Evolutionary conservation across 53 echinoderm and acorn worm genomes (phyloP), one percentile per base, ranked within the genome.

Genomic region (Zoroaster sp.): DNA sequence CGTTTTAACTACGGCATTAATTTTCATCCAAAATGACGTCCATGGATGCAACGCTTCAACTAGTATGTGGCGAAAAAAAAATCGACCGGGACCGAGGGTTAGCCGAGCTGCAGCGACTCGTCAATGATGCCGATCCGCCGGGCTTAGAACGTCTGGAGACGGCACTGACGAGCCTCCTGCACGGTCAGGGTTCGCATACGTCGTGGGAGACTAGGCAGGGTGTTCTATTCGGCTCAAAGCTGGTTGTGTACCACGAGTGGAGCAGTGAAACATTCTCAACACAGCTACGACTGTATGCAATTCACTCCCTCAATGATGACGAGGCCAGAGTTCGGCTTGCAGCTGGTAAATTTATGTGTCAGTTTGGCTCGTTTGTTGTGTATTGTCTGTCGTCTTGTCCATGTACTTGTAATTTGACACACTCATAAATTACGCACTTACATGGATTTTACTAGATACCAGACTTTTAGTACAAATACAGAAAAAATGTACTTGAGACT

Each of bases 171-270:
- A 80, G 92, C 39, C 74, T 92, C 14, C 38, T 97, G 65, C 81
- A 66, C 81, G 66, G 81, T 32, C 89, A 95, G 53, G 90, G 91
- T 75, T 52, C 80, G 5, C 80, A 88, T n/a, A 86, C 94, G 41
- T 36, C 72, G 13, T 97, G 97, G 97, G 97, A 97, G 87, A 92
- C 92, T 32, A 92, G 93, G 73, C 97, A 97, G 71, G 97, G 97
- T 4, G 91, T 94, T 54, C 65, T 97, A 77, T 72, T 93, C 91
- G 97, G 92, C 38, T 82, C 95, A 31, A 94, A 95, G 76, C 74
- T 91, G 83, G 78, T 97, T 10, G 86, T 92, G 34, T 51, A 33
- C 14, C 77, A 89, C 74, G 76, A 82, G 8, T 53, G 59, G 30
- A 81, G 89, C 28, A 80, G 89, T 4, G 90, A 94, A 13, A 32